A percentile compares a stretch with the other conserved stretches of the same genome.
Conservation (phyloP, 2,888 invertebrate species). For the Harpalus rufipes region DNA sequence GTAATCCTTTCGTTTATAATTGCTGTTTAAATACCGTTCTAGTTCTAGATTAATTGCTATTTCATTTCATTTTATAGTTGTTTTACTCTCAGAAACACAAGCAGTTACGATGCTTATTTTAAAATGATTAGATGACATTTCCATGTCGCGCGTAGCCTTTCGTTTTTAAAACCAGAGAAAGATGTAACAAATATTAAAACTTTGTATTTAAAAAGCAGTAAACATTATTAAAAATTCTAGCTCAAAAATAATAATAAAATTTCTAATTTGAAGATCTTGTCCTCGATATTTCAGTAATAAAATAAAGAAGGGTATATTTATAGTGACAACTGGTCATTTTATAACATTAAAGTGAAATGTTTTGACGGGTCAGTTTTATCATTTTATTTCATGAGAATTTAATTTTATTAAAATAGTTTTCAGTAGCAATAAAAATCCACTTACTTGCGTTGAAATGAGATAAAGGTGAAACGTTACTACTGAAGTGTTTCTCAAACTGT, state of each 20-base stretch:
- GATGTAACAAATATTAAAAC: no score
- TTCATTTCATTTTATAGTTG: slow-evolving; percentile 6
- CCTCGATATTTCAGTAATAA: no score
- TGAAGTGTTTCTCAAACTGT: no score
- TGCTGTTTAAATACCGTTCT: slow-evolving; percentile 11
- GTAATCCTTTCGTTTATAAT: slow-evolving; percentile 18
- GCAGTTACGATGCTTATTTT: not conserved
- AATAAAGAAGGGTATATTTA: no score
- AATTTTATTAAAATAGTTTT: not conserved
- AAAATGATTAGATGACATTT: not conserved
- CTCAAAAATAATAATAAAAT: no score
- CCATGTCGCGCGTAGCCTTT: not conserved
- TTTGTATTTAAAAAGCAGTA: no score
- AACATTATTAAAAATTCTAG: no score
- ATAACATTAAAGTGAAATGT: not conserved
- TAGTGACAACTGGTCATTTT: not conserved
- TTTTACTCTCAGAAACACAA: not conserved
- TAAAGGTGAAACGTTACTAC: no score
- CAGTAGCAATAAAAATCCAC: slow-evolving; percentile 1
- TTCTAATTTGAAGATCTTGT: no score
- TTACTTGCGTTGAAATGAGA: not conserved
- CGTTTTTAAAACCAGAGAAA: no score
- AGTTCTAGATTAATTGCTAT: slow-evolving; percentile 25
- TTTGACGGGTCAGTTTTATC: not conserved
- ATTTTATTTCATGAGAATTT: not conserved